Percentiles rank a stretch among this genome's conserved stretches.
phyloP scores from a whole-genome alignment of 1,140 invertebrate genomes.

The Chrysomallon squamiferum region DNA sequence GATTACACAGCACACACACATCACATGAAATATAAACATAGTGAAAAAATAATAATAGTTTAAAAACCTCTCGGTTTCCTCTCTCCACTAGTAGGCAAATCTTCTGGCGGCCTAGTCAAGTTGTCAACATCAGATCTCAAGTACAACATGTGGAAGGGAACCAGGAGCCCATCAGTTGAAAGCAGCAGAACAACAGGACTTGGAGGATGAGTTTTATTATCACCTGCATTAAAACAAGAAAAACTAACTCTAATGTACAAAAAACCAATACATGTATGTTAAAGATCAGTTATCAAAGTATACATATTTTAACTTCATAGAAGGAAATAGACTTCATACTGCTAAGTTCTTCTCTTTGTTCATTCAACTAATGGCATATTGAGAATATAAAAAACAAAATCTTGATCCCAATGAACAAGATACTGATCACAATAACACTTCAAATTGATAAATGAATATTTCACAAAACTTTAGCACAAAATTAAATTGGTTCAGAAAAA shows the following conservation, averaged over 20 bases:
- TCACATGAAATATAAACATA: neutral
- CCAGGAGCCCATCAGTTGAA: slow-evolving; percentile 75
- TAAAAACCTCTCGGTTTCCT: slow-evolving; percentile 23
- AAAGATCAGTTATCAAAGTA: too few relatives aligned
- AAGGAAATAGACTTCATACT: too few relatives aligned
- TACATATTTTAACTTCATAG: too few relatives aligned
- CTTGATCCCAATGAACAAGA: too few relatives aligned
- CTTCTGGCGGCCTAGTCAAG: slow-evolving; percentile 70
- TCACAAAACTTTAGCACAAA: too few relatives aligned
- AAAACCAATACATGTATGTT: neutral
- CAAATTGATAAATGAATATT: too few relatives aligned
- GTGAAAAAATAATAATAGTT: neutral
- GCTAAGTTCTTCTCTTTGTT: too few relatives aligned
- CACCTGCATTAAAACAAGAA: slow-evolving; percentile 11
- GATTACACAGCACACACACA: too few relatives aligned
- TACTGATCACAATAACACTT: too few relatives aligned
- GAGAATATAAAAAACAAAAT: too few relatives aligned
- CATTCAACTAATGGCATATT: too few relatives aligned
- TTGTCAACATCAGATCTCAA: slow-evolving; percentile 68
- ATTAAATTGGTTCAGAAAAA: too few relatives aligned
- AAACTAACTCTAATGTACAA: slow-evolving; percentile 3
- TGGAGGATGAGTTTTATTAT: slow-evolving; percentile 41
- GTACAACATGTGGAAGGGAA: slow-evolving; percentile 76
- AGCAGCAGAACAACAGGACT: slow-evolving; percentile 75
- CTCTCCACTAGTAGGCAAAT: slow-evolving; percentile 61